Conservation (phyloP, 2,113 vertebrate genomes). For the Corythaixoides concolor region DNA sequence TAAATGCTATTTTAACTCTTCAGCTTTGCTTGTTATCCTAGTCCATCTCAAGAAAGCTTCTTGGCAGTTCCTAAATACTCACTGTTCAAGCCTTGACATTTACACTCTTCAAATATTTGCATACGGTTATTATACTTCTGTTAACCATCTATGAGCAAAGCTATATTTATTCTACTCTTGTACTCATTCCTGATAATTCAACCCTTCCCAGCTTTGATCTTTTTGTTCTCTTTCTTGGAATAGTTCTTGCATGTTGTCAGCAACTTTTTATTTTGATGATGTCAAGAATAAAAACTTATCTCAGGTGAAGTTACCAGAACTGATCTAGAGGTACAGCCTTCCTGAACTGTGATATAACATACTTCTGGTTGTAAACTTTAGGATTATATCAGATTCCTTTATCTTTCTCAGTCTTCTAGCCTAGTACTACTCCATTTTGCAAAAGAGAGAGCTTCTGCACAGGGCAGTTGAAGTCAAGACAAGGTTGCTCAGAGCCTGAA, state of each 20-base stretch:
- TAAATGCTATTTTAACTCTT: neutral
- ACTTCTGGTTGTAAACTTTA: neutral
- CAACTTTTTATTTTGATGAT: neutral
- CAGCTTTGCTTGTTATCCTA: neutral
- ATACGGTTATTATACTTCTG: neutral
- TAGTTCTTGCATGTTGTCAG: neutral
- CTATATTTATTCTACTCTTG: conserved; percentile 4
- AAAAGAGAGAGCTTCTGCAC: neutral
- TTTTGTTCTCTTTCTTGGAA: neutral
- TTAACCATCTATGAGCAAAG: conserved; percentile 35
- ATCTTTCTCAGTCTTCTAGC: neutral
- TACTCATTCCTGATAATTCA: neutral
- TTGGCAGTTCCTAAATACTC: neutral
- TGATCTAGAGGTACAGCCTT: neutral
- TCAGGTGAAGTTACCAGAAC: neutral
- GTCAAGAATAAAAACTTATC: neutral
- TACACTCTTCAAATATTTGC: conserved; percentile 39
- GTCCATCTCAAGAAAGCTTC: neutral
- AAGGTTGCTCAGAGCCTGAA: neutral
- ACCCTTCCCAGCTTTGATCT: conserved; percentile 7
- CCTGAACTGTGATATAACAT: neutral
- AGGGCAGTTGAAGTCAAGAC: neutral
- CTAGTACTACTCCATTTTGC: neutral
- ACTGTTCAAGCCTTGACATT: conserved; percentile 48
- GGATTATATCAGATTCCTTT: neutral